Percentiles rank a stretch among this genome's conserved stretches.
Evolutionary conservation across 2,797 vertebrate genomes (phyloP).

Genomic region (Iguana delicatissima): DNA sequence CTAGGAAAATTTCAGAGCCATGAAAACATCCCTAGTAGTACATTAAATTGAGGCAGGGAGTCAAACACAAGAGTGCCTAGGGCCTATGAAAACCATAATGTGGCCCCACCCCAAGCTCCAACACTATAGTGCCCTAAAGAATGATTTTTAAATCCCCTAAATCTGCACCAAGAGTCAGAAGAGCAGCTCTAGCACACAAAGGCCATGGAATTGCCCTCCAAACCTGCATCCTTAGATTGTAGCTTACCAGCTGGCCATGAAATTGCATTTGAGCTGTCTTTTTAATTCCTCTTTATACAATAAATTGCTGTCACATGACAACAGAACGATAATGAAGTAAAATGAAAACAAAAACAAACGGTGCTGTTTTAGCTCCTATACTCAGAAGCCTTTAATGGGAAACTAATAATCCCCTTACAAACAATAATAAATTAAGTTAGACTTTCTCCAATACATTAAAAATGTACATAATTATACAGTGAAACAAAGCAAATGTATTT

Average conservation of each 20-base stretch:
- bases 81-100: too few relatives aligned
- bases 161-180: neutral
- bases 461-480: slow-evolving; percentile 67
- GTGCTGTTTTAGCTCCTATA: slow-evolving; percentile 55
- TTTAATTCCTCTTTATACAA: slow-evolving; percentile 43
- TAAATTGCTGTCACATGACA: slow-evolving; percentile 70
- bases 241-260: neutral
- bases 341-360: slow-evolving; percentile 55
- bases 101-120: too few relatives aligned
- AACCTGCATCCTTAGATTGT: neutral
- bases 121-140: neutral
- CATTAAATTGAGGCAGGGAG: too few relatives aligned
- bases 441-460: slow-evolving; percentile 63
- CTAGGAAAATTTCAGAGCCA: too few relatives aligned
- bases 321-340: slow-evolving; percentile 72
- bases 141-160: neutral
- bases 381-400: slow-evolving; percentile 68
- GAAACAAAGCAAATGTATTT: slow-evolving; percentile 63
- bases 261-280: slow-evolving; percentile 37
- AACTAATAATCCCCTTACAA: slow-evolving; percentile 68
- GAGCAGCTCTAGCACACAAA: neutral
- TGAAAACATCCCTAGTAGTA: too few relatives aligned
- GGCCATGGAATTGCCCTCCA: neutral
- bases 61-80: too few relatives aligned
- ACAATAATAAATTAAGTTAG: slow-evolving; percentile 72